Percentiles rank a stretch among this genome's conserved stretches.
phyloP scores from a whole-genome alignment of 2,888 invertebrate species.

The Norana najaformis region DNA sequence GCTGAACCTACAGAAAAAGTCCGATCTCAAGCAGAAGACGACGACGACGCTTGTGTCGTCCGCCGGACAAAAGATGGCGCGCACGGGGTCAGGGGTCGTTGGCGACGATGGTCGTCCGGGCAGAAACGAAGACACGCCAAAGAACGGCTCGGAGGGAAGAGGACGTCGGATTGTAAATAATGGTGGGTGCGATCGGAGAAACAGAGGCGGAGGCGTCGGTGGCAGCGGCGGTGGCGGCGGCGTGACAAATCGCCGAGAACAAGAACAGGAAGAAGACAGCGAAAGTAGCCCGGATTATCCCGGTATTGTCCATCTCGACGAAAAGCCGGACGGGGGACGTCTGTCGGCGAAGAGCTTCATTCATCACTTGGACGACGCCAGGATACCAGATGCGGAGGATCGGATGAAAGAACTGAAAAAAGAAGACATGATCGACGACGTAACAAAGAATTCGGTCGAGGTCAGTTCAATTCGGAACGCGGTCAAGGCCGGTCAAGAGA shows the following conservation, averaged over 20 bases:
- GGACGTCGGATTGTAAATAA: constrained; percentile 5
- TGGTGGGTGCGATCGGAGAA: background rate
- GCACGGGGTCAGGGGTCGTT: background rate
- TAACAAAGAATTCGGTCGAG: background rate
- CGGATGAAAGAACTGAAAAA: background rate
- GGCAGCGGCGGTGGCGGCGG: background rate
- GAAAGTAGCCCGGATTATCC: constrained; percentile 5
- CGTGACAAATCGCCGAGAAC: background rate
- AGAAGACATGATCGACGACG: background rate
- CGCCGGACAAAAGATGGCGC: background rate
- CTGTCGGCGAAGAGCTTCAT: background rate
- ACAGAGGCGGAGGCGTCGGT: background rate
- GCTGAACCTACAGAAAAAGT: constrained; percentile 94
- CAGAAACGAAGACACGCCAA: background rate
- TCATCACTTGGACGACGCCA: background rate
- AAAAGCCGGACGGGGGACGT: background rate
- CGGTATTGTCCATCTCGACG: background rate
- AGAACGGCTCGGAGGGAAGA: background rate
- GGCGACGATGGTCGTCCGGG: background rate
- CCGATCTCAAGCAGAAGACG: constrained; percentile 91
- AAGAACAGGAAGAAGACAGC: background rate
- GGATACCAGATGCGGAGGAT: background rate
- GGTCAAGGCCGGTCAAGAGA: too few species aligned
- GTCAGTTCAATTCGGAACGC: background rate
- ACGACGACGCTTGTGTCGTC: constrained; percentile 51